Percentiles rank a stretch among this genome's conserved stretches.
These are phyloP conservation scores for Caenorhabditis sp. DNA, from an alignment of 2,888 invertebrate species.

Conservation along the genomic window DNA sequence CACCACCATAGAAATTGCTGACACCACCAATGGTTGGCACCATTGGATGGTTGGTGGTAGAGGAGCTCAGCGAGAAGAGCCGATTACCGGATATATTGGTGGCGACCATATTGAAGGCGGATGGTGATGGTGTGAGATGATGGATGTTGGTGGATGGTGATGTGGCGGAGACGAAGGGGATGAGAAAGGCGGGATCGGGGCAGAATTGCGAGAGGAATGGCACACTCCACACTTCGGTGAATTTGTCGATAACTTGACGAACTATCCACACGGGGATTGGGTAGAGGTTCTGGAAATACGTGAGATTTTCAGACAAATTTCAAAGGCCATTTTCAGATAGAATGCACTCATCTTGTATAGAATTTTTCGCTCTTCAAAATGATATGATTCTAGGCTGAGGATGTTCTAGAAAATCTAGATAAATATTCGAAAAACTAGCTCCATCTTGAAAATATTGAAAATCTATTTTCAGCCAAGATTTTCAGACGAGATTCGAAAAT, in stretches of 20 bases:
- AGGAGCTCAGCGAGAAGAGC: conserved; percentile 22
- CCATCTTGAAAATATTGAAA: too few species aligned
- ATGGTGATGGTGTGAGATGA: conserved; percentile 8
- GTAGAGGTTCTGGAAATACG: conserved; percentile 33
- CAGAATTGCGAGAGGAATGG: conserved; percentile 55
- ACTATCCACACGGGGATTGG: conserved; percentile 49
- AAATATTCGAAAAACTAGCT: too few species aligned
- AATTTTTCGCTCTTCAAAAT: too few species aligned
- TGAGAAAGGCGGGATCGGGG: conserved; percentile 49
- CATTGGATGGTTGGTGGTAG: background rate
- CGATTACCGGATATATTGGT: conserved; percentile 40
- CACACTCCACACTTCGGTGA: conserved; percentile 54
- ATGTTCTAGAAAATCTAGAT: too few species aligned
- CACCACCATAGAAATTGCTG: background rate
- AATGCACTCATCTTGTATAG: too few species aligned
- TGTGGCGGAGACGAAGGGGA: conserved; percentile 46
- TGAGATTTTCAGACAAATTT: conserved; percentile 5
- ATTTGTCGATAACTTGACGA: conserved; percentile 43
- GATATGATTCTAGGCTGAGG: too few species aligned
- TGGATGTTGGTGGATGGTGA: conserved; percentile 11
- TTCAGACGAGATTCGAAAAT: too few species aligned
- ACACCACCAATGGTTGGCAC: background rate
- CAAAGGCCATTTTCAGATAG: background rate
- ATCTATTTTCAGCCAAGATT: too few species aligned
- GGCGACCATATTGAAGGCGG: conserved; percentile 23